A percentile compares a stretch with the other conserved stretches of the same genome.
Evolutionary conservation across 1,140 invertebrate genomes (phyloP).

Genomic region (Drosophila albomicans): DNA sequence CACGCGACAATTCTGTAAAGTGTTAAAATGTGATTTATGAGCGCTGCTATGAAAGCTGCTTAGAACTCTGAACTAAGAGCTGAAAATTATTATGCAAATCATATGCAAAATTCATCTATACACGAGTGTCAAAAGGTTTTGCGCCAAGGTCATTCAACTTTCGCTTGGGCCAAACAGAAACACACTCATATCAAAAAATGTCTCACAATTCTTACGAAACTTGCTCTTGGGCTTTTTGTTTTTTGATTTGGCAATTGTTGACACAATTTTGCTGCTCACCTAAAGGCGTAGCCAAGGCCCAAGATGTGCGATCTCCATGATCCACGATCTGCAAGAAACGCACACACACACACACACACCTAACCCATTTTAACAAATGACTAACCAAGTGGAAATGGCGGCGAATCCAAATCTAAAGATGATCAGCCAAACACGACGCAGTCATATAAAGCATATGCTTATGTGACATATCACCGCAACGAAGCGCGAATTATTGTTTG

Average conservation of each 20-base stretch:
- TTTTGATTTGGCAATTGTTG: constrained; percentile 65
- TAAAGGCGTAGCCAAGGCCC: constrained; percentile 54
- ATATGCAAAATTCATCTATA: constrained; percentile 35
- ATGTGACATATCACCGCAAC: constrained; percentile 38
- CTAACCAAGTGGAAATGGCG: constrained; percentile 76
- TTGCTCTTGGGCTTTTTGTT: neutral
- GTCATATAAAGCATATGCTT: neutral
- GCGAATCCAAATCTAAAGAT: constrained; percentile 39
- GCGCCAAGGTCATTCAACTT: constrained; percentile 64
- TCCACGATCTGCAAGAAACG: constrained; percentile 11
- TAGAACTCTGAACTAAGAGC: constrained; percentile 19
- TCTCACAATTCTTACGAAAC: constrained; percentile 30
- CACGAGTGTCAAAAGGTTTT: constrained; percentile 36
- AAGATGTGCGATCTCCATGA: constrained; percentile 19
- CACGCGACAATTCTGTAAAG: neutral
- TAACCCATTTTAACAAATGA: constrained; percentile 68
- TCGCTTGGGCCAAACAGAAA: constrained; percentile 20
- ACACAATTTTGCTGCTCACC: constrained; percentile 68
- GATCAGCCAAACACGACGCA: constrained; percentile 52
- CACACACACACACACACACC: neutral
- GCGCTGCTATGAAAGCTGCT: neutral
- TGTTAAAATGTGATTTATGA: neutral
- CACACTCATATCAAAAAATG: neutral
- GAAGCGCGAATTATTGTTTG: constrained; percentile 52
- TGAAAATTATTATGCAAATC: constrained; percentile 41